phyloP scores from a whole-genome alignment of 35 echinoderm and acorn worm species.

The Lytechinus pictus region DNA sequence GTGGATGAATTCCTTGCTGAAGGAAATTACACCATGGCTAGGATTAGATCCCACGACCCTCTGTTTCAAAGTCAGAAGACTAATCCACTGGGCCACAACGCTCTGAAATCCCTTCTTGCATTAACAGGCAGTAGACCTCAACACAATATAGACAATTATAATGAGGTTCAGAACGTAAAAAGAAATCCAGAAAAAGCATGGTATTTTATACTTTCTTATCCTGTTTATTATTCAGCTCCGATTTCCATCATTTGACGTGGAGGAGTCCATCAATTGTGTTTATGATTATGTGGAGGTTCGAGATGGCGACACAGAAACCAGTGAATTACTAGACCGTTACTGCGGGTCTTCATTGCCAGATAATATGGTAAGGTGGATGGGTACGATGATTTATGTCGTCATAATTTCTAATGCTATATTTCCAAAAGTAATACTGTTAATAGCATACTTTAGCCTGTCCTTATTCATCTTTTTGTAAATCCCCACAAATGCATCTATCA shows the following conservation, averaged over 20 bases:
- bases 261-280: conserved; percentile 68
- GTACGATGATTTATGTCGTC: neutral
- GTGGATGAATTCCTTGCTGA: too few relatives aligned
- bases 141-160: neutral
- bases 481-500: too few relatives aligned
- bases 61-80: too few relatives aligned
- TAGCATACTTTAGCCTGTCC: too few relatives aligned
- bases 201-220: neutral
- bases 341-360: conserved; percentile 60
- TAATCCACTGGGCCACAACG: too few relatives aligned
- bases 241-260: conserved; percentile 88
- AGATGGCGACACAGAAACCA: conserved; percentile 50
- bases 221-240: conserved; percentile 66
- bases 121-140: too few relatives aligned
- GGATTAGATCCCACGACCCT: too few relatives aligned
- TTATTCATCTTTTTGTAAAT: too few relatives aligned
- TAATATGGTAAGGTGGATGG: neutral
- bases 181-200: neutral
- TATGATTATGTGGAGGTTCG: conserved; percentile 89
- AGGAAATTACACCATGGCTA: too few relatives aligned
- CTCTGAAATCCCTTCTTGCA: too few relatives aligned
- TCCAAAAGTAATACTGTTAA: too few relatives aligned
- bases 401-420: too few relatives aligned
- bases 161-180: neutral
- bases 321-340: conserved; percentile 68